Base-by-base conservation (phyloP, 2,888 invertebrate genomes). In the Disparrhopalites patrizii region DNA sequence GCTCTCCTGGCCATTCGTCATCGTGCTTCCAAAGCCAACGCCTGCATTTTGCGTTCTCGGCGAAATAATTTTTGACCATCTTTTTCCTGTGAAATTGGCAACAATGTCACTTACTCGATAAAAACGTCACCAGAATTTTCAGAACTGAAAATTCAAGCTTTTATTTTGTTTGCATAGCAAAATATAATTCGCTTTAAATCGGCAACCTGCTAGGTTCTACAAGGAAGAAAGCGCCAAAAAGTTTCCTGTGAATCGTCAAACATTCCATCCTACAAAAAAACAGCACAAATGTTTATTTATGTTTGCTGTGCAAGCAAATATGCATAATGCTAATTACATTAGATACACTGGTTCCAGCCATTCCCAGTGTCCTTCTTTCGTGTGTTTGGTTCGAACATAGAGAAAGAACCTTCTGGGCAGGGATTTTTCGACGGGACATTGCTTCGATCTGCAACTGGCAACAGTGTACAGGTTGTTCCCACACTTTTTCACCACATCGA, bases 1-100 rank as follows among this genome's bases (percentile, higher is more conserved):
- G 23, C 33, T 55, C 55, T 20, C 31, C 55, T 18, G 55, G 55
- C 55, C 55, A 55, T 1, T 55, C 52, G 30, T 28, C 33, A 30
- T 52, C 52, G 33, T 31, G n/a, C 30, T 52, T 28, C 15, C n/a
- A 13, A n/a, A 52, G 27, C 52, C 52, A 52, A 10, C 23, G 30
- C 3, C 30, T 3, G 10, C 10, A 18, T 3, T 8, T 3, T 40
- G 3, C 40, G 10, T 40, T 3, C n/a, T 40, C 20, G n/a, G 13
- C 20, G 3, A 18, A 4, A 8, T 40, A 3, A 40, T 18, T 18
- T 4, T 40, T 40, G 4, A 20, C 20, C 20, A 5, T 8, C 10
- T 5, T 40, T 20, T 3, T 4, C 40, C 3, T 40, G 3, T 36
- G 36, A 36, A 36, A 36, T 10, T 36, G 36, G 8, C 36, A 8